phyloP scores from a whole-genome alignment of 1,140 invertebrate genomes.

The Maniola jurtina region DNA sequence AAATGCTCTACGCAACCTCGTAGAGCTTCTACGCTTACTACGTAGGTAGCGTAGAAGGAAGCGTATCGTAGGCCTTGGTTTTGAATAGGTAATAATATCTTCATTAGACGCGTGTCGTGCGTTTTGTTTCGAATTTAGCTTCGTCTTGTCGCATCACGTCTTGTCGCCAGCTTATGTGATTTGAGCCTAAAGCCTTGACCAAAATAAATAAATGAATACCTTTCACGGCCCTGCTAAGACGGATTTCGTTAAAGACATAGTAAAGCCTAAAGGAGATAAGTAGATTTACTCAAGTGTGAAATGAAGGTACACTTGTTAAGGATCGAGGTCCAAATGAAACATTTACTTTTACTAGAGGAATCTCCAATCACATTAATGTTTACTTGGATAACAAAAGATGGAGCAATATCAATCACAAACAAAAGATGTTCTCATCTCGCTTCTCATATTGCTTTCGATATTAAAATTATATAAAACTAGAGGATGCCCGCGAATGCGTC shows the following conservation, averaged over 20 bases:
- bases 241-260: conserved; percentile 29
- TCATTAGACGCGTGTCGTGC: no score
- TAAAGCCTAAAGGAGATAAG: conserved; percentile 16
- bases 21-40: no score
- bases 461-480: no score
- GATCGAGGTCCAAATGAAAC: conserved; percentile 13
- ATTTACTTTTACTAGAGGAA: neutral
- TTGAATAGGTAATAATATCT: no score
- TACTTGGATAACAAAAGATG: neutral
- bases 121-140: no score
- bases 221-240: conserved; percentile 33
- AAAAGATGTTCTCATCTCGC: no score
- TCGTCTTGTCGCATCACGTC: neutral
- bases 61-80: no score
- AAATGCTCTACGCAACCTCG: no score
- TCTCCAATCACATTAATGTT: neutral
- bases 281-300: conserved; percentile 31
- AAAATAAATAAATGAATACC: conserved; percentile 68
- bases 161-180: neutral
- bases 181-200: conserved; percentile 8
- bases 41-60: no score
- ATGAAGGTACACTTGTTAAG: conserved; percentile 30
- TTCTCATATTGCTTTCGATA: no score
- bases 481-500: no score
- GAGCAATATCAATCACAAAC: no score